Evolutionary conservation across 1,140 invertebrate species (phyloP).

Genomic region (Psilanteris sp.): DNA sequence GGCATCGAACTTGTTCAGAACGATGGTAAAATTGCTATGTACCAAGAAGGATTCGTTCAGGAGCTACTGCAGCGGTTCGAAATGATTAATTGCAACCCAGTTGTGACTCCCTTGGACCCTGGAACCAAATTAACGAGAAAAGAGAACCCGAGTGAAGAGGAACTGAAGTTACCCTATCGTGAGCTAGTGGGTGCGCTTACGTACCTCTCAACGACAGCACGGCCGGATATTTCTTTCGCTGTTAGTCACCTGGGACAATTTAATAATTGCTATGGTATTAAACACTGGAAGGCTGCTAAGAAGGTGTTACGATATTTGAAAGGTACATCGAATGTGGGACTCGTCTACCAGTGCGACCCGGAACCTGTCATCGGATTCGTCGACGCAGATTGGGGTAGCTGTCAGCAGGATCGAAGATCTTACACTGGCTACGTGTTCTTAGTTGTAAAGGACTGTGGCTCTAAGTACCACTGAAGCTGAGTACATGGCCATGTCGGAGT

Average conservation of each 20-base stretch:
- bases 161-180: neutral
- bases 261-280: slow-evolving; percentile 33
- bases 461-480: slow-evolving; percentile 9
- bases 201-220: neutral
- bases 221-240: slow-evolving; percentile 72
- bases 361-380: slow-evolving; percentile 13
- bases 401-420: slow-evolving; percentile 51
- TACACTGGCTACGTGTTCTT: slow-evolving; percentile 26
- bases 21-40: neutral
- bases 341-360: neutral
- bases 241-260: slow-evolving; percentile 55
- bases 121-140: neutral
- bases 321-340: slow-evolving; percentile 6
- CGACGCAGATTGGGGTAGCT: slow-evolving; percentile 64
- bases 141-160: neutral
- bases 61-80: neutral
- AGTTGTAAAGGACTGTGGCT: slow-evolving; percentile 9
- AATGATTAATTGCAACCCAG: neutral
- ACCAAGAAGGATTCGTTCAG: neutral
- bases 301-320: slow-evolving; percentile 61
- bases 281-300: slow-evolving; percentile 48
- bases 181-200: neutral
- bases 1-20: neutral
- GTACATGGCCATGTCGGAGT: slow-evolving; percentile 17
- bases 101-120: neutral